Conservation (phyloP, 2,113 vertebrate species). For the Mustela lutreola region DNA sequence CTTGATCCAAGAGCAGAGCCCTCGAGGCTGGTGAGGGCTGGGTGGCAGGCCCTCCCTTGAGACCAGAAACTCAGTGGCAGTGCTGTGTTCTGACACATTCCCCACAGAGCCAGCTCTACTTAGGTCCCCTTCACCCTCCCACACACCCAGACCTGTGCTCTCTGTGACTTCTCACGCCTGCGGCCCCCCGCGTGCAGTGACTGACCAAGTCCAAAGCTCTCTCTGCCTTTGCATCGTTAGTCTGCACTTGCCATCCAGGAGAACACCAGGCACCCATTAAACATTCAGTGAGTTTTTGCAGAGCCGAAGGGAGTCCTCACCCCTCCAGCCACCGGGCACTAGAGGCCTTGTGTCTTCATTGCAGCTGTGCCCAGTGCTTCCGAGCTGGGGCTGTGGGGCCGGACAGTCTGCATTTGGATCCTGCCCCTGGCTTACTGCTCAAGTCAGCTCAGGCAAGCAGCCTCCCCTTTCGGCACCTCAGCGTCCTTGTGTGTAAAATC, state of each 20-base stretch:
- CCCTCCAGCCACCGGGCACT: fast-evolving
- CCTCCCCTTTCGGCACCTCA: background rate
- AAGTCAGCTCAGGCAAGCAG: background rate
- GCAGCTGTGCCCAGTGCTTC: background rate
- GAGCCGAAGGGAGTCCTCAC: fast-evolving
- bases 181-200: too few species aligned
- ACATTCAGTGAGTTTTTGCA: fast-evolving
- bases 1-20: fast-evolving
- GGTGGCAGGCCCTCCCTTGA: background rate
- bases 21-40: fast-evolving
- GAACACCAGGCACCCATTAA: fast-evolving
- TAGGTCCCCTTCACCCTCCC: fast-evolving
- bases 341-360: background rate
- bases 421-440: background rate
- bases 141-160: fast-evolving
- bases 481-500: background rate
- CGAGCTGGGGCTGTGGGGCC: background rate
- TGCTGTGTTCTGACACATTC: fast-evolving
- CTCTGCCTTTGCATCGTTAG: fast-evolving
- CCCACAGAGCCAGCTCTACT: background rate
- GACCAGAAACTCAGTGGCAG: fast-evolving
- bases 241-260: background rate
- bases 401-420: fast-evolving
- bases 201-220: fast-evolving
- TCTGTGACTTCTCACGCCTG: fast-evolving